Evolutionary conservation across 2,888 invertebrate species (phyloP).

Genomic region (Amaurobius ferox): DNA sequence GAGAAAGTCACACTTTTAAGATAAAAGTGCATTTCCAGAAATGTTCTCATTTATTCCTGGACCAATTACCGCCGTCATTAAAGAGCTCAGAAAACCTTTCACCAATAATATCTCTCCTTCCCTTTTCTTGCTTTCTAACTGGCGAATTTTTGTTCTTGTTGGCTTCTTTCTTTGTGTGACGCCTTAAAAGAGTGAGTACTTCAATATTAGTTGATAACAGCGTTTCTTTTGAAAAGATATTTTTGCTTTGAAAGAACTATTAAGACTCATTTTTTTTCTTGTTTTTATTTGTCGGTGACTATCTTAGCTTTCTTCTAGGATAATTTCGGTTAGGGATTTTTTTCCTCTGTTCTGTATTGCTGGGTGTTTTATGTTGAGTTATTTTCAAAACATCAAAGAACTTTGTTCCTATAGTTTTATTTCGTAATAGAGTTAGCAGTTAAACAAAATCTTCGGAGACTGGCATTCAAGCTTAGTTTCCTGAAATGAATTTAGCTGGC

Average conservation of each 20-base stretch:
- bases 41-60: conserved; percentile 66
- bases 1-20: background rate
- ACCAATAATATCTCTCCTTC: conserved; percentile 63
- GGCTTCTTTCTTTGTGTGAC: conserved; percentile 39
- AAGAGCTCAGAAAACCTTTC: conserved; percentile 29
- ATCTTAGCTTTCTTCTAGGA: conserved; percentile 38
- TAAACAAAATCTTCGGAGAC: background rate
- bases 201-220: conserved; percentile 66
- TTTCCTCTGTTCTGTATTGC: background rate
- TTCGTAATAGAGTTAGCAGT: background rate
- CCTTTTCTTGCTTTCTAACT: conserved; percentile 16
- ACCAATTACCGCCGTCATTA: conserved; percentile 69
- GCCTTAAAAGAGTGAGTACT: conserved; percentile 65
- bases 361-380: conserved; percentile 33
- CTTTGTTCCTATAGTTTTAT: conserved; percentile 8
- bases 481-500: too few relatives aligned
- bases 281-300: conserved; percentile 48
- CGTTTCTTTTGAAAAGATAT: conserved; percentile 62
- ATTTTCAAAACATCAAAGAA: conserved; percentile 47
- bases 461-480: too few relatives aligned
- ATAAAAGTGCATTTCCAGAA: conserved; percentile 15
- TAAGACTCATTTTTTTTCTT: conserved; percentile 48
- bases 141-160: conserved; percentile 43
- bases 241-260: conserved; percentile 71
- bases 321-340: conserved; percentile 6